A percentile compares a stretch with the other conserved stretches of the same genome.
These are phyloP conservation scores for Abscondita cerata DNA, from an alignment of 2,888 invertebrate genomes.

Conservation along the genomic window DNA sequence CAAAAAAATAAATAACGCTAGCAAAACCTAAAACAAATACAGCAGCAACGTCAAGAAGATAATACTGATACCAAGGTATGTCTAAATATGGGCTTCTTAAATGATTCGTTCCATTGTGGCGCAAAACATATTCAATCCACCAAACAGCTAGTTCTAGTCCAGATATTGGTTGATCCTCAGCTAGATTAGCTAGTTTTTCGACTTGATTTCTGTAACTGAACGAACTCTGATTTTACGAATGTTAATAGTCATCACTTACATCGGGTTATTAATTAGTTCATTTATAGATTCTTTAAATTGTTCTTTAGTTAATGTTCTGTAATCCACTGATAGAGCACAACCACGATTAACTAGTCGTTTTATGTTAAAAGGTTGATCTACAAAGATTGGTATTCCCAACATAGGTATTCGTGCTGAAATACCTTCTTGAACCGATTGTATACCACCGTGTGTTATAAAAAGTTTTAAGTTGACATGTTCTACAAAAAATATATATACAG, in stretches of 20 bases:
- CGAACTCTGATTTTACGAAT: no score
- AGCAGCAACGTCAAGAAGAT: conserved; percentile 41
- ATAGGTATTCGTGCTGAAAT: neutral
- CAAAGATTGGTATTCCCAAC: neutral
- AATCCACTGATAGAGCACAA: neutral
- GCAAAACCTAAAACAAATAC: neutral
- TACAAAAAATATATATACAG: no score
- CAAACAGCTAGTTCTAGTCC: conserved; percentile 45
- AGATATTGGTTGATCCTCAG: conserved; percentile 43
- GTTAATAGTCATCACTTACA: no score
- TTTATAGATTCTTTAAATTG: neutral
- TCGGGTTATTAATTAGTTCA: conserved; percentile 3
- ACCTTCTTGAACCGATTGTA: neutral
- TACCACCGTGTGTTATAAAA: conserved; percentile 7
- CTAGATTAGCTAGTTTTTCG: conserved; percentile 29
- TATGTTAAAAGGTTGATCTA: neutral
- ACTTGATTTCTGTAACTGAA: conserved; percentile 42
- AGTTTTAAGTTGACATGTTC: neutral
- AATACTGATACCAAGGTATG: conserved; percentile 40
- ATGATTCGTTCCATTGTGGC: conserved; percentile 42
- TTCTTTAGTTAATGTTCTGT: neutral
- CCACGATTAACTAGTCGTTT: neutral
- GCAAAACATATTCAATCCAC: conserved; percentile 48
- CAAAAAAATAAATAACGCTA: no score
- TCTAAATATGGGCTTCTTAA: conserved; percentile 35